Base-by-base conservation (phyloP, 2,113 vertebrate species). In the Vulpes vulpes region DNA sequence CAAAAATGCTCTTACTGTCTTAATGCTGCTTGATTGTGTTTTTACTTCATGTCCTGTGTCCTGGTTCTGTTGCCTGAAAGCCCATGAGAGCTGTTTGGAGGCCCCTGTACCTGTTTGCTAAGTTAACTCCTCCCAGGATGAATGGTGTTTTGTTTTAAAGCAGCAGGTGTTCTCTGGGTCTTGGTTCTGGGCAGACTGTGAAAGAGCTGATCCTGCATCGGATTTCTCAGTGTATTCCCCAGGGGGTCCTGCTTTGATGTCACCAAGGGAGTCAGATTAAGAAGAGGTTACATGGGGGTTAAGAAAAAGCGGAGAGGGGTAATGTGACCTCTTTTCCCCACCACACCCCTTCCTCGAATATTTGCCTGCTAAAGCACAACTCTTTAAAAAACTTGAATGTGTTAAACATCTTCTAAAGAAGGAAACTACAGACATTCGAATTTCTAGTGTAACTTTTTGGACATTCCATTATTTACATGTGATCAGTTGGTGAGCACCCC, bases 111-210 rank as follows among this genome's bases (percentile, higher is more conserved):
- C 96, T 97, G 51, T 90, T 97, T 59, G 57, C 78, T 87, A 62
- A 81, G 25, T 69, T 84, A 35, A 38, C 59, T 55, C 43, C 23
- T 95, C 32, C 19, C 73, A 32, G 69, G 64, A 78, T 91, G 74
- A 98, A 93, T 93, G 55, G 67, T 5, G 14, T 95, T 96, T 91
- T 96, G 95, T 96, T 96, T 91, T 94, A 59, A 98, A 88, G 78
- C 69, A 95, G 30, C 94, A 94, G 65, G 65, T 96, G 69, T 79
- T 92, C 43, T 97, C 69, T 74, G 71, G 69, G 62, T 83, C 57
- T 25, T 32, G 25, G 10, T 60, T 22, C 57, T 78, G 51, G 53
- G 53, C 62, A 27, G 12, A 11, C 30, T 60, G 51, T 43, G 88
- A 11, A 89, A 89, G 87, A 78, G 57, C 60, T 96, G 83, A 73